Percentiles rank a stretch among this genome's conserved stretches.
phyloP scores from a whole-genome alignment of 92 coral and sea anemone genomes.

The Epizoanthus rinbou region DNA sequence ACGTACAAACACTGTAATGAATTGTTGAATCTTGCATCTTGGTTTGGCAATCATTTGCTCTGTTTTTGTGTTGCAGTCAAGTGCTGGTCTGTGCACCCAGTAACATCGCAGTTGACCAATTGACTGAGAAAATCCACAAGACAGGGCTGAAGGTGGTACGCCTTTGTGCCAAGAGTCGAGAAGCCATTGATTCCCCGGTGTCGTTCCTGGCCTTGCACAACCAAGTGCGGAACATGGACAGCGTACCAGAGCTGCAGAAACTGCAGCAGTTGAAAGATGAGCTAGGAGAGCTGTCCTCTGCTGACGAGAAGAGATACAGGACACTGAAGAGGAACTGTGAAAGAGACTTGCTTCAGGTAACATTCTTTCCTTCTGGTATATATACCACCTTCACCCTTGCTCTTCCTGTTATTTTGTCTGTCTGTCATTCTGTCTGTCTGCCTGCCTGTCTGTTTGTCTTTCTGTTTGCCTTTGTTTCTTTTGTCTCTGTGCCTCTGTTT shows the following conservation, averaged over 20 bases:
- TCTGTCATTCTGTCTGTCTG: too few relatives aligned
- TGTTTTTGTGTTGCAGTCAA: conserved; percentile 67
- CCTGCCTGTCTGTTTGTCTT: too few relatives aligned
- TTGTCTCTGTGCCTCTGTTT: too few relatives aligned
- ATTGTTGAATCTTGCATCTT: not conserved
- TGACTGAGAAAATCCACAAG: conserved; percentile 99
- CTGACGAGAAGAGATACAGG: conserved; percentile 97
- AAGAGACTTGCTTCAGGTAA: conserved; percentile 94
- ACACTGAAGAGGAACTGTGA: conserved; percentile 99
- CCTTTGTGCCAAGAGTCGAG: conserved; percentile 98
- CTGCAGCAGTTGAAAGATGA: conserved; percentile 99
- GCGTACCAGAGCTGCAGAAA: conserved; percentile 98
- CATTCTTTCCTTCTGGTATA: not conserved
- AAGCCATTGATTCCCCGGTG: conserved; percentile 98
- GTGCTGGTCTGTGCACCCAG: conserved; percentile 99
- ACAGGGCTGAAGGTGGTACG: conserved; percentile 99
- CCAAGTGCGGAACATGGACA: conserved; percentile 99
- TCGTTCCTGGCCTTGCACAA: conserved; percentile 98
- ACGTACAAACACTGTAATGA: too few relatives aligned
- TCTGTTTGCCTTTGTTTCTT: too few relatives aligned
- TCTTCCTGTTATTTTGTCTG: too few relatives aligned
- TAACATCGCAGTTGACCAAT: conserved; percentile 98
- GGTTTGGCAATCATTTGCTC: not conserved
- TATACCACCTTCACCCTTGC: not conserved
- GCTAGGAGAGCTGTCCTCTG: conserved; percentile 95